Conservation (phyloP, 2,888 invertebrate species). For the Synanthedon andrenaeformis region DNA sequence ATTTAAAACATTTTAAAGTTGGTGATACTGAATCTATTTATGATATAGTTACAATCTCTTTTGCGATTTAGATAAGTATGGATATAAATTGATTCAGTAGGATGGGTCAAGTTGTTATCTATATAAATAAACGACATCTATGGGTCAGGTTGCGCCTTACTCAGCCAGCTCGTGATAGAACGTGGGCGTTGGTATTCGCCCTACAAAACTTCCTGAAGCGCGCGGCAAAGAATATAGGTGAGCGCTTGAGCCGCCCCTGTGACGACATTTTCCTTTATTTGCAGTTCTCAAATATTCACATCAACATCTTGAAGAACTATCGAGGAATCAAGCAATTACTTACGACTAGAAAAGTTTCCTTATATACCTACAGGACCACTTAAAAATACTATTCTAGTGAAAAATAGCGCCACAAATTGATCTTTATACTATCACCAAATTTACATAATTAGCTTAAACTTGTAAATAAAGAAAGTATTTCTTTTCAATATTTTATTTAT, state of each 20-base stretch:
- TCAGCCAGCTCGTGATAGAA: conserved; percentile 62
- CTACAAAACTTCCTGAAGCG: conserved; percentile 54
- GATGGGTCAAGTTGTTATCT: too few relatives aligned
- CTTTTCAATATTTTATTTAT: too few relatives aligned
- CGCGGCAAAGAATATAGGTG: conserved; percentile 58
- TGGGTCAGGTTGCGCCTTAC: conserved; percentile 30
- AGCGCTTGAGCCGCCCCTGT: conserved; percentile 57
- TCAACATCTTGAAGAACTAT: not conserved
- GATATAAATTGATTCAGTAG: not conserved
- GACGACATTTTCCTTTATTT: conserved; percentile 16
- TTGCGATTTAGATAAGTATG: too few relatives aligned
- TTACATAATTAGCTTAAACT: too few relatives aligned
- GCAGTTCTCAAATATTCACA: not conserved
- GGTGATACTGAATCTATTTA: too few relatives aligned
- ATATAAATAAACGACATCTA: not conserved
- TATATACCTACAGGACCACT: not conserved
- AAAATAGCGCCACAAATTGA: too few relatives aligned
- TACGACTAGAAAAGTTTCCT: not conserved
- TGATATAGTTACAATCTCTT: too few relatives aligned
- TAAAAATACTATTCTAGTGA: too few relatives aligned
- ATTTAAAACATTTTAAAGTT: too few relatives aligned
- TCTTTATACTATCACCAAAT: too few relatives aligned
- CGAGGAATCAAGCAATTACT: not conserved
- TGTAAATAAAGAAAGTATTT: too few relatives aligned
- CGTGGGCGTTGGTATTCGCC: conserved; percentile 60